Conservation (phyloP, 2,113 vertebrate species). For the Mesoclemmys tuberculata region DNA sequence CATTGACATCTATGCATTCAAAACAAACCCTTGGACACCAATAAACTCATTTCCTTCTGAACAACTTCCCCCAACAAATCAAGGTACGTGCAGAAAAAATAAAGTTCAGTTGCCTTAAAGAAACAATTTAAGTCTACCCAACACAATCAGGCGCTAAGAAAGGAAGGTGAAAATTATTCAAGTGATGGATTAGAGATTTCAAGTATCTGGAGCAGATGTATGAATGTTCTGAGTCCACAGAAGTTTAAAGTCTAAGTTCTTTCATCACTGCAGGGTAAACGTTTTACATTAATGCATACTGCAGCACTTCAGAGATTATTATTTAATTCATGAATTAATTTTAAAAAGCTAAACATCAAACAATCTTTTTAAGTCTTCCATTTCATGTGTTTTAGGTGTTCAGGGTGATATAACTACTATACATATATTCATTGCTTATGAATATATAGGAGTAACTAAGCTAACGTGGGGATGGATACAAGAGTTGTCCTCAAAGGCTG, state of each 20-base stretch:
- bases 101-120: accelerated
- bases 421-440: accelerated
- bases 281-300: accelerated
- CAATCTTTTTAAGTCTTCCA: not conserved
- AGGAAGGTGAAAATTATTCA: not conserved
- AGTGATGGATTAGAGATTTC: not conserved
- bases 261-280: accelerated
- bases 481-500: not conserved
- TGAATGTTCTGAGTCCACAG: accelerated
- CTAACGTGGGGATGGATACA: not conserved
- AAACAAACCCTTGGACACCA: not conserved
- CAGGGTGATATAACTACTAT: not conserved
- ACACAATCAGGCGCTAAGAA: not conserved
- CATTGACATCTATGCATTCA: not conserved
- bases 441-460: not conserved
- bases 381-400: not conserved
- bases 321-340: not conserved
- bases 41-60: not conserved
- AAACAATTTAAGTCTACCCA: not conserved
- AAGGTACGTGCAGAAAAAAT: accelerated
- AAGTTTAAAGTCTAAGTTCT: accelerated
- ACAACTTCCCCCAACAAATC: not conserved
- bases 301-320: not conserved
- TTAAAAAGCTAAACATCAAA: not conserved
- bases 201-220: not conserved